Conservation (phyloP, 1,140 invertebrate species). For the Nomia melanderi region DNA sequence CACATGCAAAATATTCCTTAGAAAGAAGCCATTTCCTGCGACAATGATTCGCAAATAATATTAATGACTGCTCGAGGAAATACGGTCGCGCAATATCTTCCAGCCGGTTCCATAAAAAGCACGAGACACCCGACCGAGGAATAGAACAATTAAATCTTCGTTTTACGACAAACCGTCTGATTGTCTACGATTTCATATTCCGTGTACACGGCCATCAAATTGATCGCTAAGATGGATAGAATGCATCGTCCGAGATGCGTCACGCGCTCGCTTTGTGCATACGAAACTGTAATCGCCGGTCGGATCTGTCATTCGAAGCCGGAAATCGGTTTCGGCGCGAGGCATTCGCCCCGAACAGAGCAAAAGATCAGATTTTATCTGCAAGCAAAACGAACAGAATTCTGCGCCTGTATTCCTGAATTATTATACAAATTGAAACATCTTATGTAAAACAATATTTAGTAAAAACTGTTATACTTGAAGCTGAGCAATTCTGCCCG, state of each 20-base stretch:
- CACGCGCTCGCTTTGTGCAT: slow-evolving; percentile 7
- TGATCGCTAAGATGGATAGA: slow-evolving; percentile 2
- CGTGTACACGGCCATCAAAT: slow-evolving; percentile 1
- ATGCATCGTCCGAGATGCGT: slow-evolving; percentile 29
- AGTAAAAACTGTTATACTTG: too few relatives aligned
- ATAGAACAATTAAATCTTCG: neutral
- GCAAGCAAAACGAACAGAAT: too few relatives aligned
- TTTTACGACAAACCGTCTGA: neutral
- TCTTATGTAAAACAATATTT: too few relatives aligned
- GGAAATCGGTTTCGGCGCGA: neutral
- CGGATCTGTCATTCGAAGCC: neutral
- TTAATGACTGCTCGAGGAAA: neutral
- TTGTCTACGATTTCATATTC: neutral
- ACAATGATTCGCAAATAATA: neutral
- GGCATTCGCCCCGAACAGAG: too few relatives aligned
- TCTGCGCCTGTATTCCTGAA: too few relatives aligned
- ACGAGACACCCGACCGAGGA: neutral
- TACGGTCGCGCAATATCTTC: too few relatives aligned
- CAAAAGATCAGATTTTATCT: too few relatives aligned
- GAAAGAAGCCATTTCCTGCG: neutral
- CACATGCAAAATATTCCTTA: neutral
- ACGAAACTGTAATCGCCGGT: slow-evolving; percentile 12
- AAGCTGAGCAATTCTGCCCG: too few relatives aligned
- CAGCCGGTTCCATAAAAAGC: too few relatives aligned
- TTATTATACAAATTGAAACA: too few relatives aligned